Conservation (phyloP, 2,113 vertebrate genomes). For the Psophia crepitans region DNA sequence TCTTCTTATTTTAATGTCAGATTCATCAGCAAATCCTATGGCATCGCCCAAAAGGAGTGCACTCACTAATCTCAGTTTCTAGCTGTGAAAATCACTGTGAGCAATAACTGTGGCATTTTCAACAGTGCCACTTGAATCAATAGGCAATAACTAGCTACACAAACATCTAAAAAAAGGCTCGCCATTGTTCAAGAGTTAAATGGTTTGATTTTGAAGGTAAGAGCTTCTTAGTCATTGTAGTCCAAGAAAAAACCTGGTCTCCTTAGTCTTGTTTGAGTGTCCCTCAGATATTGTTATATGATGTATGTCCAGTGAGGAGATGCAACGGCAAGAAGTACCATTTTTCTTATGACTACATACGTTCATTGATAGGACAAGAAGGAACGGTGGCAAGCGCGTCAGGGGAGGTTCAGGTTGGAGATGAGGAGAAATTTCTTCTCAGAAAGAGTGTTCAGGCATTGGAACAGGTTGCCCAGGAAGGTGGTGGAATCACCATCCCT, state of each 20-base stretch:
- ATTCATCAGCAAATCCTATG: not conserved
- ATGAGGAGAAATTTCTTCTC: no score
- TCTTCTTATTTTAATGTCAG: not conserved
- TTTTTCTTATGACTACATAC: not conserved
- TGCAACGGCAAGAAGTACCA: not conserved
- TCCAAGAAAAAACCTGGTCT: not conserved
- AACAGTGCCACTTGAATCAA: not conserved
- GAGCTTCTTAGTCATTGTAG: not conserved
- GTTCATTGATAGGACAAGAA: no score
- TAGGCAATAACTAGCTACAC: not conserved
- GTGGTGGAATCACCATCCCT: no score
- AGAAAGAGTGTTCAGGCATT: no score
- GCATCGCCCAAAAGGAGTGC: not conserved
- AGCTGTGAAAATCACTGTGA: not conserved
- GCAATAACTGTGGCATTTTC: not conserved
- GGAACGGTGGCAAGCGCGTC: no score
- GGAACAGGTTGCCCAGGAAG: no score
- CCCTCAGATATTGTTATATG: not conserved
- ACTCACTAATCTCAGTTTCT: not conserved
- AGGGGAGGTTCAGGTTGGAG: no score
- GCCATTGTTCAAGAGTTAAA: not conserved
- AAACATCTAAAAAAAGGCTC: not conserved
- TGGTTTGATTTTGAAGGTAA: not conserved
- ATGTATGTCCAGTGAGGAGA: not conserved
- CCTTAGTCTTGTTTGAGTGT: not conserved